phyloP scores from a whole-genome alignment of 2,113 vertebrate genomes.

The Lophochroa leadbeateri region DNA sequence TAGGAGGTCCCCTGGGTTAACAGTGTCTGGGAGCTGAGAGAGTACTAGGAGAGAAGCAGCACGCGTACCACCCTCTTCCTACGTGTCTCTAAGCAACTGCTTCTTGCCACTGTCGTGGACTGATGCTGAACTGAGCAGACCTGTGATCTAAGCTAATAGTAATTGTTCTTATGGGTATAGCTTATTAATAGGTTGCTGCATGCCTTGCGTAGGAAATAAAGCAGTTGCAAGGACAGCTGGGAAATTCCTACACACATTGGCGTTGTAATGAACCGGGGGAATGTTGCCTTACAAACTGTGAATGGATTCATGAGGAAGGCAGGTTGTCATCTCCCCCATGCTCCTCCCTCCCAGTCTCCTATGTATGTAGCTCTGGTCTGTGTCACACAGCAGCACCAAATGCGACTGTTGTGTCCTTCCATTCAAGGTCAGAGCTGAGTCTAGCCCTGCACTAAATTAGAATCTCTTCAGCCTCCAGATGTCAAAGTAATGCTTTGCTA shows the following conservation, averaged over 20 bases:
- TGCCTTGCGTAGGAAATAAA: background rate
- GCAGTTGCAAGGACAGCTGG: background rate
- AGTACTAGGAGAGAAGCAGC: background rate
- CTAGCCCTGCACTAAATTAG: background rate
- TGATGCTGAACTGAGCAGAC: background rate
- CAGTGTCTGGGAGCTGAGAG: background rate
- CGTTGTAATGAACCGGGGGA: background rate
- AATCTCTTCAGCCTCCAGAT: background rate
- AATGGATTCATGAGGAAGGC: background rate
- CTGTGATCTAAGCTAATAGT: background rate
- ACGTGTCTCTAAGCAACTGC: background rate
- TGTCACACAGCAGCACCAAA: accelerated
- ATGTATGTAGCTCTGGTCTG: background rate
- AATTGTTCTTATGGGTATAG: background rate
- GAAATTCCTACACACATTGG: background rate
- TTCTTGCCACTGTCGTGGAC: background rate
- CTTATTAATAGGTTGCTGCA: background rate
- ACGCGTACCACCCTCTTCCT: accelerated
- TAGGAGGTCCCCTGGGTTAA: background rate
- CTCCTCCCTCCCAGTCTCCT: background rate
- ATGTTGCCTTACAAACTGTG: background rate
- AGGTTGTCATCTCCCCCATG: background rate
- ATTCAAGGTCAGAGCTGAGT: accelerated
- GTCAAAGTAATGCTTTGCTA: background rate
- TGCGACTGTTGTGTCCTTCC: background rate